Base-by-base conservation (phyloP, 1,140 invertebrate species). In the Trichonephila inaurata region DNA sequence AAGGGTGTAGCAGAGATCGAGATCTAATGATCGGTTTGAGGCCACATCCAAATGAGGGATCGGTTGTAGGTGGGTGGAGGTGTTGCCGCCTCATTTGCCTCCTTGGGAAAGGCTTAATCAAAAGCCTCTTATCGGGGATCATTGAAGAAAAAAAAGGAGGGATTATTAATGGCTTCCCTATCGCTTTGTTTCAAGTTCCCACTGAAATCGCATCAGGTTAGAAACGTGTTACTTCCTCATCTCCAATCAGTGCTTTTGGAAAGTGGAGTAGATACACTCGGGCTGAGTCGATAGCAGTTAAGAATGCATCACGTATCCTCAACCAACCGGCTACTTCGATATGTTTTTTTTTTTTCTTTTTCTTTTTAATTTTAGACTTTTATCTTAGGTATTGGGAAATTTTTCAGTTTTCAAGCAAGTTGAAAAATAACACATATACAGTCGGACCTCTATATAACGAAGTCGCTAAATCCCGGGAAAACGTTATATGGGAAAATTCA, bases 21-120 rank as follows among this genome's bases (percentile, higher is more conserved):
- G 72, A 77, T 77, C 14, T 77, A 77, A 77, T 77, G 28, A 77
- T 77, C 72, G 72, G 72, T 77, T 77, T 77, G 28, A 0, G 24
- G 0, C 14, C 1, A 40, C 33, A 40, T 77, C 28, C 33, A 77
- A 77, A 77, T 77, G 72, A 33, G 28, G 14, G 14, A 28, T 21
- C 18, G 19, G 62, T 64, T 18, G 62, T 18, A 40, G 5, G 69
- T 33, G 72, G 72, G 72, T 14, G 72, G 72, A 40, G 72, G 72
- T 77, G 72, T 77, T 77, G 33, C 33, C 72, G 72, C 72, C 33
- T 77, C 72, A 77, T 77, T 77, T 77, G 14, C 72, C 72, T 77
- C 72, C 28, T 33, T 18, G 16, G 18, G 14, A 40, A 77, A 69
- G 66, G n/a, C n/a, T 24, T 24, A 77, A 77, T 77, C 33, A 77